Evolutionary conservation across 2,113 vertebrate genomes (phyloP).

Genomic region (Murina feae): DNA sequence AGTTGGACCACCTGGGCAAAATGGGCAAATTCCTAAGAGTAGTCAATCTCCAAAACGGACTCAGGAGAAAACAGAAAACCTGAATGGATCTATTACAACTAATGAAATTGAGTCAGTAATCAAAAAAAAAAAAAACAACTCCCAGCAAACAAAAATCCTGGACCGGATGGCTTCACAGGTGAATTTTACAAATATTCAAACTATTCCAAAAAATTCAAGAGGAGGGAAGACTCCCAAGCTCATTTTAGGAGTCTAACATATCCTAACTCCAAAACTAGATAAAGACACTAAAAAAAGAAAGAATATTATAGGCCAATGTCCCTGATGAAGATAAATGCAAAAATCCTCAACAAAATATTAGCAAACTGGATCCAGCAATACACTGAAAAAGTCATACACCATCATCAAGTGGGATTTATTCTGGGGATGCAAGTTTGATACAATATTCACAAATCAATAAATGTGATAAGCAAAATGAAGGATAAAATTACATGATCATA

Average conservation of each 20-base stretch:
- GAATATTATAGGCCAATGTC: not conserved
- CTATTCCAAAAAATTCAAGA: not conserved
- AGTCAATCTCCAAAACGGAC: not conserved
- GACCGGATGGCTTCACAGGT: not conserved
- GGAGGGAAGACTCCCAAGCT: not conserved
- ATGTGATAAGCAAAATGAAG: too few species aligned
- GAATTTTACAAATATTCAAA: not conserved
- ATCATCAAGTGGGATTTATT: too few species aligned
- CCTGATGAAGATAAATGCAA: not conserved
- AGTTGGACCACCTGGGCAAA: not conserved
- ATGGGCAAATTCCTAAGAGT: not conserved
- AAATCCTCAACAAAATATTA: not conserved
- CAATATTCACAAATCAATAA: too few species aligned
- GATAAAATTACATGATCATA: too few species aligned
- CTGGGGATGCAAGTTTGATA: too few species aligned
- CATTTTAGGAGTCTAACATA: not conserved
- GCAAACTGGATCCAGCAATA: not conserved
- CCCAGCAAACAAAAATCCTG: not conserved
- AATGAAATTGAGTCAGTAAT: not conserved
- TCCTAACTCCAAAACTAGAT: not conserved
- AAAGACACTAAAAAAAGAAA: not conserved
- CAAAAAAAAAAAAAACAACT: not conserved
- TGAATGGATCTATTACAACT: not conserved
- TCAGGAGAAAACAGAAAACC: not conserved
- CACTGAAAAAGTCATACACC: too few species aligned